Conservation (phyloP, 2,888 invertebrate genomes). For the Apamea crenata region DNA sequence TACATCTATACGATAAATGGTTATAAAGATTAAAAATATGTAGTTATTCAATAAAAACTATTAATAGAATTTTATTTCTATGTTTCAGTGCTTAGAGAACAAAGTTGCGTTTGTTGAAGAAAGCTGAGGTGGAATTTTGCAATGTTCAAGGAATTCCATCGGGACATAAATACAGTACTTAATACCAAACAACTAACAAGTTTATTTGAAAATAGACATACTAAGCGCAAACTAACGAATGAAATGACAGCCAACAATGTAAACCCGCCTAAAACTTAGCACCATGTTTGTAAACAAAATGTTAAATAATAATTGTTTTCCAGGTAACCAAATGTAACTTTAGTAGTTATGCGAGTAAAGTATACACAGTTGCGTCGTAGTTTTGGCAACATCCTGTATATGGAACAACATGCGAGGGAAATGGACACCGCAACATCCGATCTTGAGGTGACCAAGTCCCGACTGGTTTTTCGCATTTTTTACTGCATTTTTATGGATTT, state of each 20-base stretch:
- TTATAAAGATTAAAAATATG: slow-evolving; percentile 31
- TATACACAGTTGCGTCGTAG: slow-evolving; percentile 75
- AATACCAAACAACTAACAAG: background rate
- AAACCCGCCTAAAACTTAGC: slow-evolving; percentile 63
- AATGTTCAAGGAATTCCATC: background rate
- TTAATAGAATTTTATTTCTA: background rate
- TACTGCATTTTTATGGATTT: slow-evolving; percentile 64
- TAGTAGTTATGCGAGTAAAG: slow-evolving; percentile 75
- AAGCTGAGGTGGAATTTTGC: background rate
- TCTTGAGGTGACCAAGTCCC: slow-evolving; percentile 64
- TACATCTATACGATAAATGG: slow-evolving; percentile 61
- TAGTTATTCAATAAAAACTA: slow-evolving; percentile 23
- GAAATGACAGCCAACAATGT: slow-evolving; percentile 62
- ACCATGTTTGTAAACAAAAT: slow-evolving; percentile 71
- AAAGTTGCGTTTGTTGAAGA: background rate
- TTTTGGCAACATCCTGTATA: slow-evolving; percentile 89
- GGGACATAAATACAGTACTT: background rate
- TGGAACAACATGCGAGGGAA: slow-evolving; percentile 84
- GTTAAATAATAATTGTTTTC: slow-evolving; percentile 78
- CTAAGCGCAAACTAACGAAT: slow-evolving; percentile 50
- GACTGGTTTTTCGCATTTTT: slow-evolving; percentile 61
- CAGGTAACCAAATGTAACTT: slow-evolving; percentile 75
- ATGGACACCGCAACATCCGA: slow-evolving; percentile 89
- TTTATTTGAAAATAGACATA: slow-evolving; percentile 32
- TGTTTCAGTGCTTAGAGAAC: background rate